Evolutionary conservation across 2,888 invertebrate species (phyloP), one percentile per base, ranked within the genome.

Genomic region (Asteroscopus sphinx): DNA sequence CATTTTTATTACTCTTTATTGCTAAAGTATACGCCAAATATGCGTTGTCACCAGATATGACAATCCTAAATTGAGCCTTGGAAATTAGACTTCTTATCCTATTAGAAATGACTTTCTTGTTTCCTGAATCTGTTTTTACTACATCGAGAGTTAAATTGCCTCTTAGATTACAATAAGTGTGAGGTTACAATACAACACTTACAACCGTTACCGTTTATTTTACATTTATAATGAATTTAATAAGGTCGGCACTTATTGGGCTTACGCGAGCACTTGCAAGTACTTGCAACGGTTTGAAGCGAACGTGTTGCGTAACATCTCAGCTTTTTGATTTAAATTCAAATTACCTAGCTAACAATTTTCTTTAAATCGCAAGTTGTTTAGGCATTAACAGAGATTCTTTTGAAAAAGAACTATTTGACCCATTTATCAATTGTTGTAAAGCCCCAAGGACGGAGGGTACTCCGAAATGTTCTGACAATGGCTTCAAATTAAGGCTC

Each of bases 341-440:
- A 15, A 42, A 12, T 21, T 21, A 15, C 17, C 5, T 11, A 8
- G 25, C 26, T 13, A n/a, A 28, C 35, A 44, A 49, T 49, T 2
- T 13, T 44, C 28, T 11, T 8, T 30, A 4, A 26, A 39, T 39
- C 25, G n/a, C 7, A 15, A 21, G 37, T 68, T 68, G 16, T 30
- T 67, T 46, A 37, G 8, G 16, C 15, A 53, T 47, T 13, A 61
- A 41, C 54, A 35, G 40, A 40, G 16, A 36, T 11, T n/a, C 17
- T 62, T 40, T 17, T 35, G 28, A 44, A 45, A 51, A 51, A 62
- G 47, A 68, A 47, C 54, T 54, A 36, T 54, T 68, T 68, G 69
- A 36, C 44, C 69, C 39, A 68, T 68, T 65, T 48, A 68, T 62
- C 69, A 68, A 40, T 65, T 65, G 64, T 54, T 62, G 39, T 54